Conservation (phyloP, 2,888 invertebrate species). For the Drosophila ochracea region DNA sequence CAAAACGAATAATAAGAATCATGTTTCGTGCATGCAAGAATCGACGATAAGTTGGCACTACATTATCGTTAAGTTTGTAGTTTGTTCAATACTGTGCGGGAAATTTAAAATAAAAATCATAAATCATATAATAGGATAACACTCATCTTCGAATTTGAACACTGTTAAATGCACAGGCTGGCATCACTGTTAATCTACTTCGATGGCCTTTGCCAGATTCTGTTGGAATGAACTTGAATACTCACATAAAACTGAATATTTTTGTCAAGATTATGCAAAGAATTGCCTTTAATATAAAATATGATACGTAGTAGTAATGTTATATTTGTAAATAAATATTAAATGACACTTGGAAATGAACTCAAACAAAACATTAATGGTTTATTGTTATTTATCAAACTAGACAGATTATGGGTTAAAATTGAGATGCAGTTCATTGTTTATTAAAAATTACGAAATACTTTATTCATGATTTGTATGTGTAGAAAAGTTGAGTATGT, state of each 20-base stretch:
- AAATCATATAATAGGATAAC: neutral
- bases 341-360: neutral
- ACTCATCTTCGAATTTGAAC: neutral
- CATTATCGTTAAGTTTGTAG: neutral
- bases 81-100: neutral
- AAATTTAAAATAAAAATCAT: neutral
- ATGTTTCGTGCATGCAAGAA: neutral
- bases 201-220: neutral
- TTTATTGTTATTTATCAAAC: neutral
- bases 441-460: constrained; percentile 27
- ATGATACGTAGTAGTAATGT: neutral
- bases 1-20: neutral
- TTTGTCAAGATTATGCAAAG: neutral
- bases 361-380: too few relatives aligned
- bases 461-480: constrained; percentile 25
- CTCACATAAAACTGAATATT: neutral
- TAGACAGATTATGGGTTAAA: neutral
- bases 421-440: neutral
- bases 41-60: neutral
- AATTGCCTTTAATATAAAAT: neutral
- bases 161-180: neutral
- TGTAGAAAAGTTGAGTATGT: constrained; percentile 14
- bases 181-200: neutral
- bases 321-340: neutral
- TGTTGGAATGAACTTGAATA: neutral